These are phyloP conservation scores for Tetanocera ferruginea DNA, from an alignment of 2,888 invertebrate genomes.

Conservation along the genomic window DNA sequence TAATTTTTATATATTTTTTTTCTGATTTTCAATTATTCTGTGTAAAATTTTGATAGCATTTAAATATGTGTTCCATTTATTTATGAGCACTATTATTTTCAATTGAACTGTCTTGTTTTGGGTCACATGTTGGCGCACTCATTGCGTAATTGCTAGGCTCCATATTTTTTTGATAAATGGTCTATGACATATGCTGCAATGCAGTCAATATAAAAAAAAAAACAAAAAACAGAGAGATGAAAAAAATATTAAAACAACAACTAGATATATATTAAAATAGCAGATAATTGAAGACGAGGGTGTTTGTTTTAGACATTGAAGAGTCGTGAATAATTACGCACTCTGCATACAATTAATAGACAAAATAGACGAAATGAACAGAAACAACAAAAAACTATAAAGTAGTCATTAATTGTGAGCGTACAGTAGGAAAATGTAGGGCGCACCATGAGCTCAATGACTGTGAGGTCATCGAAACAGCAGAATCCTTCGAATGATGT, in stretches of 20 bases:
- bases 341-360: slow-evolving; percentile 17
- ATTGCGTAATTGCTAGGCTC: too few relatives aligned
- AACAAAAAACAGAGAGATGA: neutral
- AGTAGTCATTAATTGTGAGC: slow-evolving; percentile 8
- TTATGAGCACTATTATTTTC: too few relatives aligned
- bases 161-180: too few relatives aligned
- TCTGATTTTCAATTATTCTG: too few relatives aligned
- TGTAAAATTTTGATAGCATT: too few relatives aligned
- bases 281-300: slow-evolving; percentile 30
- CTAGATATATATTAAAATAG: neutral
- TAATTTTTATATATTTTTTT: too few relatives aligned
- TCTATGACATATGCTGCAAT: too few relatives aligned
- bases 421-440: neutral
- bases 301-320: slow-evolving; percentile 13
- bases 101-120: neutral
- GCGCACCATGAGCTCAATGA: neutral
- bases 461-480: slow-evolving; percentile 9
- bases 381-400: neutral
- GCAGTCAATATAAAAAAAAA: neutral
- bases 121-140: neutral
- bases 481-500: neutral
- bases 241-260: neutral
- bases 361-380: neutral
- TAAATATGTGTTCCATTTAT: too few relatives aligned
- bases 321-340: slow-evolving; percentile 30